phyloP scores from a whole-genome alignment of 2,113 vertebrate genomes.

The Speoplatyrhinus poulsoni region DNA sequence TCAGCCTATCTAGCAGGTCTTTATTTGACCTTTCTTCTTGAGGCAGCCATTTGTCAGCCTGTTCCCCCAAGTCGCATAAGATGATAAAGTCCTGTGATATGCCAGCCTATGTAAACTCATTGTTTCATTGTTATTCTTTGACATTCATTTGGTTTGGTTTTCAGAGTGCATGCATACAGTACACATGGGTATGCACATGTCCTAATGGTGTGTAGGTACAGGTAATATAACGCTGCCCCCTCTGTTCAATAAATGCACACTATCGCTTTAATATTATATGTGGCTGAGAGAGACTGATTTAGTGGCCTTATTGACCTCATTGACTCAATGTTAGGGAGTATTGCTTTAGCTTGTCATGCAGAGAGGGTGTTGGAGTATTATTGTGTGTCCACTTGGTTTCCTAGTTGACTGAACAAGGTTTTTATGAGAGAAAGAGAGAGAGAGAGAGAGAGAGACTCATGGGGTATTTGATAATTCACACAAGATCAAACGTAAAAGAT shows the following conservation, averaged over 20 bases:
- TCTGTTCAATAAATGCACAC: no score
- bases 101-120: not conserved
- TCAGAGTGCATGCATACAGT: no score
- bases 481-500: slow-evolving; percentile 1
- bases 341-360: not conserved
- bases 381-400: not conserved
- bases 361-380: slow-evolving; percentile 1
- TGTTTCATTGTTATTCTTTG: not conserved
- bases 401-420: not conserved
- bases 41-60: not conserved
- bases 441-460: not conserved
- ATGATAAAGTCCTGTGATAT: not conserved
- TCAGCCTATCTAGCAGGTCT: not conserved
- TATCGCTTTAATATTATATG: no score
- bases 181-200: no score
- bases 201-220: no score
- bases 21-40: not conserved
- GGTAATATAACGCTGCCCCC: no score
- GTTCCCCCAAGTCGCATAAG: not conserved
- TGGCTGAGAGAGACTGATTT: no score
- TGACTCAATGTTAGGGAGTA: not conserved
- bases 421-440: not conserved
- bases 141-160: no score
- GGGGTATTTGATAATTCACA: not conserved
- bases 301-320: not conserved